A percentile compares a stretch with the other conserved stretches of the same genome.
Evolutionary conservation across 1,140 invertebrate genomes (phyloP).

Genomic region (Orussus abietinus): DNA sequence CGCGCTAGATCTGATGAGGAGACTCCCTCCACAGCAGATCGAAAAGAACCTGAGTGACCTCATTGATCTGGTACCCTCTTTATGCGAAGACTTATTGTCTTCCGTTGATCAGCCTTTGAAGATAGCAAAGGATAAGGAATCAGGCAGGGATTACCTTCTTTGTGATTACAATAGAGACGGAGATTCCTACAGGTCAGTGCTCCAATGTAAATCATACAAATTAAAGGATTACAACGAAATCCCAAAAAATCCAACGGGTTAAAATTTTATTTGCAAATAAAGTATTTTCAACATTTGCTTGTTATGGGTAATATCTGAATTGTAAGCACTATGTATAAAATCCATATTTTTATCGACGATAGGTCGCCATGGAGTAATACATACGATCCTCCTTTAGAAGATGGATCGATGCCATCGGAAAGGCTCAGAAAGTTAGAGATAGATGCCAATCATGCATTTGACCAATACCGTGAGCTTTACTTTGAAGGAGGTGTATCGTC

Average conservation of each 20-base stretch:
- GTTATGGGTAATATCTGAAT: conserved; percentile 9
- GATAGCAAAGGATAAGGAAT: conserved; percentile 91
- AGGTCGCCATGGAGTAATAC: conserved; percentile 99
- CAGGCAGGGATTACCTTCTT: conserved; percentile 94
- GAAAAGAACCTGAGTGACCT: conserved; percentile 97
- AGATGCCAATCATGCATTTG: conserved; percentile 97
- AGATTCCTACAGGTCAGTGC: conserved; percentile 92
- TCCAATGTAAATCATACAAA: too few relatives aligned
- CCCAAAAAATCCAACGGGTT: too few relatives aligned
- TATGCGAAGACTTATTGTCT: conserved; percentile 95
- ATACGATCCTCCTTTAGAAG: conserved; percentile 96
- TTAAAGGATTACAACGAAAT: too few relatives aligned
- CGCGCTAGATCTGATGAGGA: conserved; percentile 96
- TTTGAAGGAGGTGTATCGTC: conserved; percentile 99
- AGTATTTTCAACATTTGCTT: conserved; percentile 1
- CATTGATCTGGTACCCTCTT: conserved; percentile 90
- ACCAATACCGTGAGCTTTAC: conserved; percentile 99
- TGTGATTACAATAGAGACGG: conserved; percentile 99
- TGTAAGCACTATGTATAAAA: conserved; percentile 10
- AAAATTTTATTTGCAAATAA: too few relatives aligned
- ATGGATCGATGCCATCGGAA: conserved; percentile 98
- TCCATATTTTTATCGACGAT: conserved; percentile 21
- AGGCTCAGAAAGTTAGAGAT: conserved; percentile 92
- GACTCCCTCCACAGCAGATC: conserved; percentile 97
- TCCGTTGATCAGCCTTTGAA: conserved; percentile 98